Conservation (phyloP, 2,797 vertebrate genomes). For the Notolepis coatsorum region DNA sequence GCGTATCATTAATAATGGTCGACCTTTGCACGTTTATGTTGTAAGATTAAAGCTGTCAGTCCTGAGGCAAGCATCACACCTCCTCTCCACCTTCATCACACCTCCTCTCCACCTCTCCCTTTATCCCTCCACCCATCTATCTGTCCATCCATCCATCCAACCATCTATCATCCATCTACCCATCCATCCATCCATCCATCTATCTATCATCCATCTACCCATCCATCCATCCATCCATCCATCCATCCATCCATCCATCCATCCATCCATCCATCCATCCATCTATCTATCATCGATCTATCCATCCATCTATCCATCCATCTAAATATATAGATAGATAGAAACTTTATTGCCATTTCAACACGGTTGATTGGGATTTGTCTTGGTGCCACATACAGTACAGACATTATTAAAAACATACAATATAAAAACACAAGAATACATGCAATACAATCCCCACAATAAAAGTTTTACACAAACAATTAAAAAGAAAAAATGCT, state of each 20-base stretch:
- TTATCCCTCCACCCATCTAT: constrained; percentile 5
- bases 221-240: neutral
- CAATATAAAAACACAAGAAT: no score
- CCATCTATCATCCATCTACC: neutral
- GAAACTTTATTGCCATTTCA: no score
- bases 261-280: constrained; percentile 1
- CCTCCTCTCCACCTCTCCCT: no score
- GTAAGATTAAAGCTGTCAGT: constrained; percentile 68
- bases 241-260: constrained; percentile 15
- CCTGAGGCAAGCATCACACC: constrained; percentile 48
- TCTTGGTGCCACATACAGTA: no score
- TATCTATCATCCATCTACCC: neutral
- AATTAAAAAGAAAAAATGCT: no score
- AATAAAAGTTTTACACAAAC: no score
- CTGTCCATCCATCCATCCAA: constrained; percentile 4
- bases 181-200: neutral
- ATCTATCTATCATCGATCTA: neutral
- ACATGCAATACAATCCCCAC: no score
- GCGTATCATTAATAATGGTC: constrained; percentile 69
- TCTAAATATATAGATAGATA: no score
- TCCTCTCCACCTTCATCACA: neutral
- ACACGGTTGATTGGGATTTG: no score
- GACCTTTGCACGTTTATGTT: constrained; percentile 75
- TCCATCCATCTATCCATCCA: neutral
- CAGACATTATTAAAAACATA: no score